These are phyloP conservation scores for Eristalis pertinax DNA, from an alignment of 2,888 invertebrate species.

Conservation along the genomic window DNA sequence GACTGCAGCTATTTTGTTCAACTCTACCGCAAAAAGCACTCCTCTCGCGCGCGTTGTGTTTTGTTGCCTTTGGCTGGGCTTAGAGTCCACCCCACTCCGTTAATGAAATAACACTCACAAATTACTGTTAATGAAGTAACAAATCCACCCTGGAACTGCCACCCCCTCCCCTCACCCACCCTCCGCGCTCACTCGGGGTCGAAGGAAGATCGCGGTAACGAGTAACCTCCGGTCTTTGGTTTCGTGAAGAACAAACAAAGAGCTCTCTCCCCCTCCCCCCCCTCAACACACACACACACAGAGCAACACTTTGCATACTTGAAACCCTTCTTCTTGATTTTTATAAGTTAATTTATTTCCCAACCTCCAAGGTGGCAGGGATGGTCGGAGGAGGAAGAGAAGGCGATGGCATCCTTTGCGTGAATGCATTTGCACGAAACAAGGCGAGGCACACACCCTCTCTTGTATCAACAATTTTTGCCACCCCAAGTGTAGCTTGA, in stretches of 20 bases:
- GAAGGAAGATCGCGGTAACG: neutral
- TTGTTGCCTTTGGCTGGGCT: constrained; percentile 4
- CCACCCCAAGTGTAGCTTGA: constrained; percentile 40
- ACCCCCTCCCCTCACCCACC: too few species aligned
- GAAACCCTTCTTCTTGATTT: constrained; percentile 70
- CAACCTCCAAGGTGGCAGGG: neutral
- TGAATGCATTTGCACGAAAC: constrained; percentile 47
- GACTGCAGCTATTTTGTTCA: constrained; percentile 12
- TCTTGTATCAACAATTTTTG: constrained; percentile 65
- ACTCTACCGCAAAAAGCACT: too few species aligned
- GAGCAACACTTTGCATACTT: constrained; percentile 58
- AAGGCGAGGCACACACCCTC: neutral
- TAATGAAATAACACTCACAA: constrained; percentile 71
- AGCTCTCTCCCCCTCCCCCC: neutral
- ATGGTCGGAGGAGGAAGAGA: neutral
- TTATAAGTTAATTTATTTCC: constrained; percentile 72
- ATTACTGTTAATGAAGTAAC: constrained; percentile 72
- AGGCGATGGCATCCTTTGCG: constrained; percentile 15
- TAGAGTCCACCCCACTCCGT: neutral
- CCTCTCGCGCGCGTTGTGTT: neutral
- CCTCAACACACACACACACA: neutral
- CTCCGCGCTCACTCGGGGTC: neutral
- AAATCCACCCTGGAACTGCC: constrained; percentile 41
- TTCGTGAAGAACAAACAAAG: neutral
- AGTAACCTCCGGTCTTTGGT: constrained; percentile 35